Evolutionary conservation across 2,113 vertebrate genomes (phyloP).

Genomic region (Pachycephala philippinensis): DNA sequence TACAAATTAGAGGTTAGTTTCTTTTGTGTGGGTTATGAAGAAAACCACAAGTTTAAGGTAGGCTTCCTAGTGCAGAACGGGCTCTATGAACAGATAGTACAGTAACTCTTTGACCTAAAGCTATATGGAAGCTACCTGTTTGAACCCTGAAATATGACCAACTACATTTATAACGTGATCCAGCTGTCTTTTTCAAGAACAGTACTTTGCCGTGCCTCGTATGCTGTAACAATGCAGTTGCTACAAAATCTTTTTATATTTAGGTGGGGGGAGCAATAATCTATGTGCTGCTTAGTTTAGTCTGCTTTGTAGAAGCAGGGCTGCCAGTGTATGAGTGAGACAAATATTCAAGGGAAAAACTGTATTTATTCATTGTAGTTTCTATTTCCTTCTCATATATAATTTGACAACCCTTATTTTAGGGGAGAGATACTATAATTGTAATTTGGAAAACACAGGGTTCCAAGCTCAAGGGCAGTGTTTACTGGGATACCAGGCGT

Average conservation of each 20-base stretch:
- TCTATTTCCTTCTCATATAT: slow-evolving; percentile 27
- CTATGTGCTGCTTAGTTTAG: neutral
- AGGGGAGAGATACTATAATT: neutral
- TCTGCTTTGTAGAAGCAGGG: neutral
- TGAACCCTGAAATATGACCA: neutral
- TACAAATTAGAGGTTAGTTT: slow-evolving; percentile 32
- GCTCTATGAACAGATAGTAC: neutral
- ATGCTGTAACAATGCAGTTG: neutral
- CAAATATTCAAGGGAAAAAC: neutral
- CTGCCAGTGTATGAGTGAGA: neutral
- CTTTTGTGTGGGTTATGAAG: slow-evolving; percentile 1
- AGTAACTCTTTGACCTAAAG: neutral
- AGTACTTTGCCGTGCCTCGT: neutral
- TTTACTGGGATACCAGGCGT: neutral
- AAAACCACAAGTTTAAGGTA: slow-evolving; percentile 24
- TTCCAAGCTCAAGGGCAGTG: neutral
- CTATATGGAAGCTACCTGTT: neutral
- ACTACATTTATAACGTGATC: neutral
- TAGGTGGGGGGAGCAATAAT: neutral
- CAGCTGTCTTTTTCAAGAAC: neutral
- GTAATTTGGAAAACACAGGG: slow-evolving; percentile 48
- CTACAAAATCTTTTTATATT: neutral
- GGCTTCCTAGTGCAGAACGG: neutral
- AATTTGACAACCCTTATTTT: slow-evolving; percentile 55
- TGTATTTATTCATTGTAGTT: slow-evolving; percentile 30